Conservation (phyloP, 2,113 vertebrate species). For the Pteruthius melanotis region DNA sequence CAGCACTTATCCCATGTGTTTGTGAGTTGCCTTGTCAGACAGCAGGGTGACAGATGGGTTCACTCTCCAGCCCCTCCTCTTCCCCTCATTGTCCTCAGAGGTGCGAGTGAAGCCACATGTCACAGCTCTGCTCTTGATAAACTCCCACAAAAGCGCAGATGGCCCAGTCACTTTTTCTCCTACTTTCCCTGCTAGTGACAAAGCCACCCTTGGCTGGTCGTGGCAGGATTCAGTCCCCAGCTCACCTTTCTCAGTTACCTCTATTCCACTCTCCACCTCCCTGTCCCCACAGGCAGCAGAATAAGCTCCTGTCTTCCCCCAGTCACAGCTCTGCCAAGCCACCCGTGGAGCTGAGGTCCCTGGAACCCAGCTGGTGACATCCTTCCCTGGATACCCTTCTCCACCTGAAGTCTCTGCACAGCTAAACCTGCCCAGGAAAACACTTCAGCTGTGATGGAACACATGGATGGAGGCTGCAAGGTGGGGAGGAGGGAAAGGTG, state of each 20-base stretch:
- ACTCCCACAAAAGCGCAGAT: not conserved
- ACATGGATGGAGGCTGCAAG: fast-evolving
- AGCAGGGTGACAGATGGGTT: conserved; percentile 19
- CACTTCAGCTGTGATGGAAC: not conserved
- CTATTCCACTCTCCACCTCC: not conserved
- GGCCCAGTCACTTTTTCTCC: not conserved
- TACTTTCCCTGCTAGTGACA: not conserved
- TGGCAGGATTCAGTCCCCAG: not conserved
- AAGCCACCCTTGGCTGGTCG: not conserved
- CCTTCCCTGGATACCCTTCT: not conserved
- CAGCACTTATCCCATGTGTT: not conserved
- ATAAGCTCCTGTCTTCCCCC: not conserved
- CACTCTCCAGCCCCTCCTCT: not conserved
- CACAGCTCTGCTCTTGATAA: not conserved
- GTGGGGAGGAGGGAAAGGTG: not conserved
- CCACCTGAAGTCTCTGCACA: not conserved
- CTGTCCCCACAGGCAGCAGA: not conserved
- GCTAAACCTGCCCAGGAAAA: not conserved
- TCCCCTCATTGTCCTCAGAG: conserved; percentile 2
- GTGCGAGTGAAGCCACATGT: not conserved
- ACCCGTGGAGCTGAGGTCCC: not conserved
- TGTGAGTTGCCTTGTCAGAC: not conserved
- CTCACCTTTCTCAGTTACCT: not conserved
- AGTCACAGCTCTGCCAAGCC: not conserved
- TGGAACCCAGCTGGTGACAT: not conserved